Conservation (phyloP, 2,113 vertebrate species). For the Limanda limanda region DNA sequence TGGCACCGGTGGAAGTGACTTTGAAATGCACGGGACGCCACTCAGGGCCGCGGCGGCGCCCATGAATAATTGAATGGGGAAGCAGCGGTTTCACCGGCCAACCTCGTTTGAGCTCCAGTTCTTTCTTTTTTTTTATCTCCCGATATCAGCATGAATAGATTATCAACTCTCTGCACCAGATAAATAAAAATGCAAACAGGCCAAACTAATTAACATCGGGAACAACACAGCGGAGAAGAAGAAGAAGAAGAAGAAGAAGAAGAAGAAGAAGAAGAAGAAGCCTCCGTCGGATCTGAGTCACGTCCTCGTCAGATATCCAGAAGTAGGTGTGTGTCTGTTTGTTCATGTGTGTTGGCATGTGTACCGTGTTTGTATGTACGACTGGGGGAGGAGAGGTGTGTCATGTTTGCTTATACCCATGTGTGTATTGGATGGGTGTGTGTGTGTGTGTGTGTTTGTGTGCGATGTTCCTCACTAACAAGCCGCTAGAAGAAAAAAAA, state of each 20-base stretch:
- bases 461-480: slow-evolving; percentile 50
- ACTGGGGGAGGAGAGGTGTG: slow-evolving; percentile 27
- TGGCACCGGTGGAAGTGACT: slow-evolving; percentile 37
- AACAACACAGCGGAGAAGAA: slow-evolving; percentile 55
- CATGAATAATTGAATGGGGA: slow-evolving; percentile 72
- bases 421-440: not conserved
- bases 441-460: slow-evolving; percentile 13
- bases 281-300: slow-evolving; percentile 57
- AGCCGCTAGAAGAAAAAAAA: slow-evolving; percentile 47
- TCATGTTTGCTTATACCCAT: slow-evolving; percentile 46
- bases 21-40: slow-evolving; percentile 63
- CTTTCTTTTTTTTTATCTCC: slow-evolving; percentile 28
- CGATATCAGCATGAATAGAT: slow-evolving; percentile 68
- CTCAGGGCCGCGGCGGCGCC: slow-evolving; percentile 12
- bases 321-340: slow-evolving; percentile 42
- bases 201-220: slow-evolving; percentile 76
- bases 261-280: slow-evolving; percentile 48
- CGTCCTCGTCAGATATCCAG: slow-evolving; percentile 47
- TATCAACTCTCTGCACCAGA: slow-evolving; percentile 61
- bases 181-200: slow-evolving; percentile 74
- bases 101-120: slow-evolving; percentile 51
- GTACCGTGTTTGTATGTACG: slow-evolving; percentile 7
- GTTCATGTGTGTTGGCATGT: slow-evolving; percentile 17
- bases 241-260: slow-evolving; percentile 46
- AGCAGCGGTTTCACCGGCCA: slow-evolving; percentile 41